Evolutionary conservation across 2,113 vertebrate genomes (phyloP).

Genomic region (Cinclus cinclus): DNA sequence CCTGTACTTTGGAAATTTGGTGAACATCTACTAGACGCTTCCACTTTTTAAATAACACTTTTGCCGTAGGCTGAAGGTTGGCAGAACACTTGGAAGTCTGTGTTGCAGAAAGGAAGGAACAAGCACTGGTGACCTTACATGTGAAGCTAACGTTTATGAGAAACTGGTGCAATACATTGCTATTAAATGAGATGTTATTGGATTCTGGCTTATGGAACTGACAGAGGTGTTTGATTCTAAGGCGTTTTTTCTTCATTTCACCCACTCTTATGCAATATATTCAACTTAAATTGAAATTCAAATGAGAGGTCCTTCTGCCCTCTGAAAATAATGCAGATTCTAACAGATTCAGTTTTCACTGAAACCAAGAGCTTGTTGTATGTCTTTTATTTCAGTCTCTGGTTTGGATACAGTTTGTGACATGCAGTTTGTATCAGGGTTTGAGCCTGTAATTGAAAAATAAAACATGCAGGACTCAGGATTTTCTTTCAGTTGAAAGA

Average conservation of each 20-base stretch:
- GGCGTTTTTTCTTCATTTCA: not conserved
- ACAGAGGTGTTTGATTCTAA: not conserved
- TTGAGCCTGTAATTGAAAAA: not conserved
- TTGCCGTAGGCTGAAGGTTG: not conserved
- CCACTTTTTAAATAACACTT: not conserved
- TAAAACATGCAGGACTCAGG: fast-evolving
- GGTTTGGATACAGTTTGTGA: not conserved
- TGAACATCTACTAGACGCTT: not conserved
- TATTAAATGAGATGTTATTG: not conserved
- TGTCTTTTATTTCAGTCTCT: not conserved
- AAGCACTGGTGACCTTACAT: not conserved
- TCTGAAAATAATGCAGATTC: not conserved
- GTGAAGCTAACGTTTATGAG: not conserved
- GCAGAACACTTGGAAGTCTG: not conserved
- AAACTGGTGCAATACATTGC: not conserved
- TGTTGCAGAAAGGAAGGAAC: not conserved
- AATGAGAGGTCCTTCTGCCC: not conserved
- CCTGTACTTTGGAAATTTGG: not conserved
- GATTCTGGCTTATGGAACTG: not conserved
- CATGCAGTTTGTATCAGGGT: not conserved
- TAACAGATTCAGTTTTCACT: not conserved
- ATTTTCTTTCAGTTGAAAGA: not conserved
- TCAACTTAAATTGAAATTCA: not conserved
- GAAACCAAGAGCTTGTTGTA: not conserved
- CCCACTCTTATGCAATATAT: not conserved